Evolutionary conservation across 2,888 invertebrate species (phyloP), one percentile per base, ranked within the genome.

Genomic region (Andrena chrysosceles): DNA sequence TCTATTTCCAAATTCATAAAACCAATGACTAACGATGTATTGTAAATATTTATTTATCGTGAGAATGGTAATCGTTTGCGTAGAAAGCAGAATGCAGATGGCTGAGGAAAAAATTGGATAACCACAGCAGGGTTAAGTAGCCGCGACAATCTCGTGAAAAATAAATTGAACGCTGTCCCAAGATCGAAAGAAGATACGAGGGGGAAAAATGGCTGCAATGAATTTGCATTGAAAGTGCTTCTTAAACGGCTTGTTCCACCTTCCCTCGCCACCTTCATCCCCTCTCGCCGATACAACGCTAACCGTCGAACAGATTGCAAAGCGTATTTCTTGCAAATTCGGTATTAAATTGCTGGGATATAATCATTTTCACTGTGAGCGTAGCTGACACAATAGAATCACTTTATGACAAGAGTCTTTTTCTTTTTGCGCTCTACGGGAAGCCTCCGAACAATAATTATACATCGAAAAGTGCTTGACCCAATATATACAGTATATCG

Each of bases 141-240:
- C 88, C 81, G 29, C 81, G 29, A 70, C 76, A 69, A 81, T 81
- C 79, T 83, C 85, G 77, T 82, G 73, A 85, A 85, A 76, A 85
- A 85, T 88, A 91, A 90, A 91, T 91, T 89, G 91, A 86, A 87
- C 82, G 78, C 79, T 76, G 85, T 74, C 69, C 83, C 67, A 78
- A 81, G 76, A 77, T 85, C 66, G 84, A 83, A 64, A 54, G 62
- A 68, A 60, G 69, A 74, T 73, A 77, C 16, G 52, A 66, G 73
- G 71, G 68, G 73, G 69, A 73, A 63, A 77, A 72, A 78, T 76
- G 85, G 87, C 68, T 88, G 88, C 90, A 89, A 90, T 90, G 91
- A 92, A 93, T 93, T 93, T 93, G 93, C 93, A 93, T 93, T 88
- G 92, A 93, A 93, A 93, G 93, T 93, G 93, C 89, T 91, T 92